Percentiles rank a stretch among this genome's conserved stretches.
Conservation (phyloP, 2,888 invertebrate species). For the Eilema caniola region DNA sequence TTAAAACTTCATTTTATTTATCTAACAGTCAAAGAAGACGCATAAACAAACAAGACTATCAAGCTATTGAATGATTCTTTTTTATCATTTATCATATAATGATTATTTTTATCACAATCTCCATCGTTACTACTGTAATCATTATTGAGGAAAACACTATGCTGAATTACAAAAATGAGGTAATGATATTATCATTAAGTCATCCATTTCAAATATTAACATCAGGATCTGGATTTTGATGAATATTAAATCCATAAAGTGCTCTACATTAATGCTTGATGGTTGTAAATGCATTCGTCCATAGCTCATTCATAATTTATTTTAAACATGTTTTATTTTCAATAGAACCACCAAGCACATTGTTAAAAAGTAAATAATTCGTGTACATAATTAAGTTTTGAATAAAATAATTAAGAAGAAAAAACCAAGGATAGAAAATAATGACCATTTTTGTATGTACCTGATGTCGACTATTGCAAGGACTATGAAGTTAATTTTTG, state of each 20-base stretch:
- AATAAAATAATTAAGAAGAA: background rate
- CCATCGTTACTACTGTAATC: background rate
- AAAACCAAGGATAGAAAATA: background rate
- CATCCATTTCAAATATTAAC: background rate
- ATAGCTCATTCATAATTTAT: background rate
- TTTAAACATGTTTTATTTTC: background rate
- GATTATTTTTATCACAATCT: background rate
- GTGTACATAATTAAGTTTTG: no score
- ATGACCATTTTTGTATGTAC: background rate
- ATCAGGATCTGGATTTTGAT: background rate
- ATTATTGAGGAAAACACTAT: background rate
- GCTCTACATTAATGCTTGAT: background rate
- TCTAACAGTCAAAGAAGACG: slow-evolving; percentile 33
- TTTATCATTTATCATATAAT: background rate
- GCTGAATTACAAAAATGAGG: background rate
- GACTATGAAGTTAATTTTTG: background rate
- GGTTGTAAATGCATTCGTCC: background rate
- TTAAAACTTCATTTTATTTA: slow-evolving; percentile 32
- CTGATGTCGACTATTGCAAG: background rate
- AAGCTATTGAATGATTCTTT: background rate
- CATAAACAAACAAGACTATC: slow-evolving; percentile 11
- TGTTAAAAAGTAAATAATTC: background rate
- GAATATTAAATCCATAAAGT: background rate
- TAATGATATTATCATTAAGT: background rate
- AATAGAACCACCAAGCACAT: background rate